Conservation (phyloP, 2,113 vertebrate genomes). For the Verasper variegatus region DNA sequence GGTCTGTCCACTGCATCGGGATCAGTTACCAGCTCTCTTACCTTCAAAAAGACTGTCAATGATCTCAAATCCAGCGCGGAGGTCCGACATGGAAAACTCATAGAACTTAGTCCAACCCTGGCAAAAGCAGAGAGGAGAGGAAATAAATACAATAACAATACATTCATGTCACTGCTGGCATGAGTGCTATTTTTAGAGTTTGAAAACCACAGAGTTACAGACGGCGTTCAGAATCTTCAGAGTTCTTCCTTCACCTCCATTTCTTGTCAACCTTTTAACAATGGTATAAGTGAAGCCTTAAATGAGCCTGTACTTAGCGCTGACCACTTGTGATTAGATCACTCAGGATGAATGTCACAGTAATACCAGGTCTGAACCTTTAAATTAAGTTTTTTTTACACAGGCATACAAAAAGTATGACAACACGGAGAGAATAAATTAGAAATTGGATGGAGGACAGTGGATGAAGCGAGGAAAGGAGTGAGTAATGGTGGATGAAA, state of each 20-base stretch:
- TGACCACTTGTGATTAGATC: too few species aligned
- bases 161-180: background rate
- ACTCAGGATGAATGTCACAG: background rate
- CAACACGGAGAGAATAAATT: too few species aligned
- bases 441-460: background rate
- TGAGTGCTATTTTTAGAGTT: background rate
- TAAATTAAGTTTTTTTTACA: too few species aligned
- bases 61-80: slow-evolving; percentile 94
- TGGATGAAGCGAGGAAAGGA: too few species aligned
- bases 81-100: slow-evolving; percentile 96
- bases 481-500: background rate
- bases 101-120: slow-evolving; percentile 99
- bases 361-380: background rate
- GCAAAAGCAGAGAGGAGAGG: background rate
- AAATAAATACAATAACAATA: background rate
- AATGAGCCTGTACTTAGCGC: too few species aligned
- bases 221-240: background rate
- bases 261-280: background rate
- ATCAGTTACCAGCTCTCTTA: slow-evolving; percentile 67
- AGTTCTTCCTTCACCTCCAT: background rate
- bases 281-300: too few species aligned
- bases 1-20: background rate
- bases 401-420: too few species aligned
- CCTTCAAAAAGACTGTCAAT: slow-evolving; percentile 94
- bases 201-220: background rate